Conservation (phyloP, 2,888 invertebrate species). For the Chalcosyrphus nemorum region DNA sequence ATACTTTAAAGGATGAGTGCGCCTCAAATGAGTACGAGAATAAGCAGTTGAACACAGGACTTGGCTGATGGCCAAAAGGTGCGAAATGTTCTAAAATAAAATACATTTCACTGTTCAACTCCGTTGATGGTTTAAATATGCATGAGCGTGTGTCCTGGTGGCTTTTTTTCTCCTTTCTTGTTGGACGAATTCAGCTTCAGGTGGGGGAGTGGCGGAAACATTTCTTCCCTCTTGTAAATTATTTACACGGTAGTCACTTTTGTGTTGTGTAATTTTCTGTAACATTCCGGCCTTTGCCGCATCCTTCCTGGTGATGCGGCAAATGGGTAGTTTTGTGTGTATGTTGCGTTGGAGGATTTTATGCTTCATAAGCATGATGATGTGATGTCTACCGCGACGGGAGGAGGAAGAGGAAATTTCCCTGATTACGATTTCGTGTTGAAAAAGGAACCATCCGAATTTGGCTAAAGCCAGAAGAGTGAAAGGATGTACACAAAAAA, state of each 20-base stretch:
- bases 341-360: neutral
- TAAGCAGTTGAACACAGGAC: neutral
- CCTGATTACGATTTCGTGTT: constrained; percentile 34
- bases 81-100: constrained; percentile 21
- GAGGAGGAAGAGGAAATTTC: neutral
- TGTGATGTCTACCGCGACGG: no score
- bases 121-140: constrained; percentile 22
- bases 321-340: neutral
- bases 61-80: constrained; percentile 9
- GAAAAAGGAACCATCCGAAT: neutral
- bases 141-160: constrained; percentile 2
- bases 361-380: constrained; percentile 11
- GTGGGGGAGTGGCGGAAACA: no score
- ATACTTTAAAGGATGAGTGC: neutral
- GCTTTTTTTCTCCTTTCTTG: neutral
- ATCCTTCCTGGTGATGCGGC: neutral
- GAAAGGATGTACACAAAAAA: constrained; percentile 9
- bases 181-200: no score
- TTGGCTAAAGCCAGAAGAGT: neutral
- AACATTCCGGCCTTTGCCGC: neutral
- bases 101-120: neutral
- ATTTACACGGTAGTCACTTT: constrained; percentile 15
- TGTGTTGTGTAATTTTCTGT: constrained; percentile 3
- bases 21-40: neutral
- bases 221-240: neutral